A percentile compares a stretch with the other conserved stretches of the same genome.
Evolutionary conservation across 2,113 vertebrate species (phyloP).

Genomic region (Peucedramus taeniatus): DNA sequence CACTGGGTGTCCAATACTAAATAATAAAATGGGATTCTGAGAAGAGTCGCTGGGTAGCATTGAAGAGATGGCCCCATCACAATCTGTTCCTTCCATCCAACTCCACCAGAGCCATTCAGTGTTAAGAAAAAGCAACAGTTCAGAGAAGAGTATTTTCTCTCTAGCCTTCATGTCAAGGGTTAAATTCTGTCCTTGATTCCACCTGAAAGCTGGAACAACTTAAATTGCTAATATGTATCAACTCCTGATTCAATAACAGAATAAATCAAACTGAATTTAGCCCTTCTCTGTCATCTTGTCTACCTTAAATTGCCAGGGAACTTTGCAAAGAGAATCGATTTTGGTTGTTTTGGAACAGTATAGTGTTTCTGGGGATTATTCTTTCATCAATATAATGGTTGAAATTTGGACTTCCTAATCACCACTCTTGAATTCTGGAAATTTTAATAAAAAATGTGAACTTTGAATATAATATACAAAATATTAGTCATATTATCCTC

Average conservation of each 20-base stretch:
- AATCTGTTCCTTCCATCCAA: background rate
- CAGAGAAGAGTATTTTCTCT: background rate
- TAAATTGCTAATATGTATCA: background rate
- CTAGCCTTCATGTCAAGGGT: background rate
- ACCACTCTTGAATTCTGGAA: background rate
- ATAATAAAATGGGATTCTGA: background rate
- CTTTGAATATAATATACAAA: background rate
- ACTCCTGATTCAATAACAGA: background rate
- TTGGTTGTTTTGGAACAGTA: background rate
- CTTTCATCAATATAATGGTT: background rate
- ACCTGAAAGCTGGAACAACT: background rate
- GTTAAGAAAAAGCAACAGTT: background rate
- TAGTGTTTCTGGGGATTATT: background rate
- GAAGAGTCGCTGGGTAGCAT: background rate
- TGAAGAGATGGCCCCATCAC: background rate
- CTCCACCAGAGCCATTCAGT: background rate
- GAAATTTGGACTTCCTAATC: background rate
- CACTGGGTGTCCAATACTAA: background rate
- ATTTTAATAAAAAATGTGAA: background rate
- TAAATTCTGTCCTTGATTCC: background rate
- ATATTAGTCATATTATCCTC: background rate
- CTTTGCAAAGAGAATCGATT: background rate
- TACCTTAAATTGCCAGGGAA: background rate
- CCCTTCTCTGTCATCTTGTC: background rate
- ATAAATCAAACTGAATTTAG: background rate